Conservation (phyloP, 2,797 vertebrate genomes). For the Cichlasoma orientale region DNA sequence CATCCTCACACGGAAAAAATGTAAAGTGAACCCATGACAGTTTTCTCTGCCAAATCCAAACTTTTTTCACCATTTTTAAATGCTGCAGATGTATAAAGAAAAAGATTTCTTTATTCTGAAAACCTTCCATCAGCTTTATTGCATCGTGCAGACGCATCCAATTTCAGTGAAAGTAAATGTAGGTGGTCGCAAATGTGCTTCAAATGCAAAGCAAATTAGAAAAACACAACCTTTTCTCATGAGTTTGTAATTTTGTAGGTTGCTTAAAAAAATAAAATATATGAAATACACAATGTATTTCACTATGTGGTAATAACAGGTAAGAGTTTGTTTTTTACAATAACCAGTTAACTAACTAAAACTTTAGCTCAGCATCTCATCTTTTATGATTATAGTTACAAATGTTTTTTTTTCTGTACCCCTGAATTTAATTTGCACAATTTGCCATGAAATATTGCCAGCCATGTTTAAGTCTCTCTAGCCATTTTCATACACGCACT, state of each 20-base stretch:
- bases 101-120: neutral
- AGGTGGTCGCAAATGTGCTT: neutral
- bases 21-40: neutral
- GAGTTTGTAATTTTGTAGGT: neutral
- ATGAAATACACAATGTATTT: neutral
- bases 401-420: neutral
- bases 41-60: slow-evolving; percentile 16
- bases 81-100: neutral
- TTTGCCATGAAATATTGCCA: neutral
- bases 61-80: neutral
- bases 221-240: neutral
- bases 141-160: neutral
- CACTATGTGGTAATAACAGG: neutral
- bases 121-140: neutral
- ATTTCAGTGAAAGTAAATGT: neutral
- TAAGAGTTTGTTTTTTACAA: neutral
- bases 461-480: neutral
- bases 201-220: neutral
- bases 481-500: neutral
- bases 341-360: neutral
- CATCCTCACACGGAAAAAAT: neutral
- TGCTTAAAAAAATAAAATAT: neutral
- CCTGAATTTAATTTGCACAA: neutral
- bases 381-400: neutral
- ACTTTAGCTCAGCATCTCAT: neutral